phyloP scores from a whole-genome alignment of 2,888 invertebrate species.

The Xylocampa areola region DNA sequence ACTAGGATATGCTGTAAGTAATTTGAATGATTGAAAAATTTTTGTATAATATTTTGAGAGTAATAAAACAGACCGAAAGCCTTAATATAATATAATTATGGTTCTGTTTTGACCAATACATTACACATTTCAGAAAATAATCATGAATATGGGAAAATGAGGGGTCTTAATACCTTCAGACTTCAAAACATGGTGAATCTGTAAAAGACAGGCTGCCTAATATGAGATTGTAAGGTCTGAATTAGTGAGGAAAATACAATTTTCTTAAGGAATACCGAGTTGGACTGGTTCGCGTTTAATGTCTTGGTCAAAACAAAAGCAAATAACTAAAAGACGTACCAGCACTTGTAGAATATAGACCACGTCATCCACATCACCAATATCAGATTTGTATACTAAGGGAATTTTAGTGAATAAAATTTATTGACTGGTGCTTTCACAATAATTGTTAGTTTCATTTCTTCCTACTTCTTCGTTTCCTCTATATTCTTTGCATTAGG shows the following conservation, averaged over 20 bases:
- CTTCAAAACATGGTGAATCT: neutral
- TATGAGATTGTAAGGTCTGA: neutral
- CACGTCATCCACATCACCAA: constrained; percentile 63
- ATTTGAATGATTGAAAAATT: constrained; percentile 32
- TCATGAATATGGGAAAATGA: neutral
- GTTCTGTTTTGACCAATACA: constrained; percentile 23
- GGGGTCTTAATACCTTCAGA: neutral
- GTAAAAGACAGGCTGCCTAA: no score
- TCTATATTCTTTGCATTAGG: neutral
- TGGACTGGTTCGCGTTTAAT: constrained; percentile 1
- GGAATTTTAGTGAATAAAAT: constrained; percentile 86
- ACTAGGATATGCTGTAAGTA: constrained; percentile 54
- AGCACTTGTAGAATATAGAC: constrained; percentile 64
- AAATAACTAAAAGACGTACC: constrained; percentile 40
- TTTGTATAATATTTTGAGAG: constrained; percentile 46
- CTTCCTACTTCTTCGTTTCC: constrained; percentile 1
- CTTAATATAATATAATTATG: constrained; percentile 28
- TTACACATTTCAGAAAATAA: constrained; percentile 3
- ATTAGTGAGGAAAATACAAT: neutral
- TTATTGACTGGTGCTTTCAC: constrained; percentile 90
- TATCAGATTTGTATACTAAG: constrained; percentile 84
- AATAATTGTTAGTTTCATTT: constrained; percentile 86
- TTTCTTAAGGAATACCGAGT: neutral
- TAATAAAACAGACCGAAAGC: constrained; percentile 49
- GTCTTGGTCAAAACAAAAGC: constrained; percentile 17